Base-by-base conservation (phyloP, 2,888 invertebrate species). In the Coleophora flavipennella region DNA sequence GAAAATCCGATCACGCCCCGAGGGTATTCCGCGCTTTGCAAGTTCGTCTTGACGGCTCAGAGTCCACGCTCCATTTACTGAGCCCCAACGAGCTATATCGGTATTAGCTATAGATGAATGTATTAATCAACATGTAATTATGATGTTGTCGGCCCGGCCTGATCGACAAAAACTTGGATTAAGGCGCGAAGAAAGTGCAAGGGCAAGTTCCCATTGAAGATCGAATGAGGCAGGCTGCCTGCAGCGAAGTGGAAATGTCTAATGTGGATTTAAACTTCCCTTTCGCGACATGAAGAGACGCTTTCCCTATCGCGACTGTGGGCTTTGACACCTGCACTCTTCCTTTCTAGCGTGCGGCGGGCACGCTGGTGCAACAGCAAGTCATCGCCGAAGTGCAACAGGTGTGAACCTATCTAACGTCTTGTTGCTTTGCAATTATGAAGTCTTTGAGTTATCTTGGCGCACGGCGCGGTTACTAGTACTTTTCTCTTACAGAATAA, bases 311-410 rank as follows among this genome's bases (percentile, higher is more conserved):
- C 73, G 74, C 69, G 65, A 62, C 71, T 70, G 57, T 65, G 64
- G 59, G 68, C 70, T 69, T 70, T 71, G 74, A 71, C 75, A 75
- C 65, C 67, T 70, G 65, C 70, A 83, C 81, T 84, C 78, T 84
- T 83, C 81, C 81, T 84, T 84, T 84, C 81, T 71, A 74, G n/a
- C 64, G 54, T 67, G 65, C 67, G 57, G 57, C 59, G 61, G 57
- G 57, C 59, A 60, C 57, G 55, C 56, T 50, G 58, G 44, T 44
- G 37, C 31, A 43, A 41, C 35, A 40, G 51, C 53, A 48, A 48
- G 48, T 50, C 49, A 52, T 48, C 36, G 45, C 44, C 42, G 40
- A 48, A 49, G 43, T 45, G 49, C 44, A 44, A 37, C 48, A 45
- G 37, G 46, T 46, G 48, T 40, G 49, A 44, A 46, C 45, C 44